These are phyloP conservation scores for Craniophora ligustri DNA, from an alignment of 2,888 invertebrate genomes.

Conservation along the genomic window DNA sequence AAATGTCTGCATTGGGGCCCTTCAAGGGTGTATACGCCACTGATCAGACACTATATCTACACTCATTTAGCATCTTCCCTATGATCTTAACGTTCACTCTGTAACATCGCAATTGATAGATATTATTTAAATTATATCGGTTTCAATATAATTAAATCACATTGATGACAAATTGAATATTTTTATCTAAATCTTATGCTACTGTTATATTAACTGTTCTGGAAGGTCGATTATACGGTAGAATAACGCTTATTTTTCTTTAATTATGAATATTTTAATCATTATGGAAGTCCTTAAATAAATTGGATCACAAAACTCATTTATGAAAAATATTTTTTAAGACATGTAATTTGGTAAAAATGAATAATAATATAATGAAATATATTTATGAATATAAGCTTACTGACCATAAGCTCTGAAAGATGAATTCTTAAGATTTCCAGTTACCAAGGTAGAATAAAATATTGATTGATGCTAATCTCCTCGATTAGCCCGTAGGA, in stretches of 20 bases:
- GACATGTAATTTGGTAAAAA: too few species aligned
- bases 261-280: background rate
- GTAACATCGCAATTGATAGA: constrained; percentile 6
- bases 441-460: background rate
- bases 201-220: constrained; percentile 19
- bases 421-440: constrained; percentile 1
- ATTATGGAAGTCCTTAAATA: background rate
- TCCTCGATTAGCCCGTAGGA: too few species aligned
- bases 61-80: background rate
- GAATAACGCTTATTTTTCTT: background rate
- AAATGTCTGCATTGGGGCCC: too few species aligned
- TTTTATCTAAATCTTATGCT: constrained; percentile 28
- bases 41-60: constrained; percentile 2
- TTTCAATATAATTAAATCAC: constrained; percentile 20
- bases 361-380: constrained; percentile 15
- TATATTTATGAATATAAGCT: constrained; percentile 31
- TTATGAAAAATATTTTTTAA: too few species aligned
- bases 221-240: background rate
- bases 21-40: too few species aligned
- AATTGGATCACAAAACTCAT: background rate
- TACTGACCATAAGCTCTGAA: constrained; percentile 18
- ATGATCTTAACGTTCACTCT: constrained; percentile 33
- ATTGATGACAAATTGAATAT: constrained; percentile 19
- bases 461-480: constrained; percentile 10
- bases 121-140: constrained; percentile 1